Base-by-base conservation (phyloP, 2,797 vertebrate species). In the Pantherophis vulpinus region DNA sequence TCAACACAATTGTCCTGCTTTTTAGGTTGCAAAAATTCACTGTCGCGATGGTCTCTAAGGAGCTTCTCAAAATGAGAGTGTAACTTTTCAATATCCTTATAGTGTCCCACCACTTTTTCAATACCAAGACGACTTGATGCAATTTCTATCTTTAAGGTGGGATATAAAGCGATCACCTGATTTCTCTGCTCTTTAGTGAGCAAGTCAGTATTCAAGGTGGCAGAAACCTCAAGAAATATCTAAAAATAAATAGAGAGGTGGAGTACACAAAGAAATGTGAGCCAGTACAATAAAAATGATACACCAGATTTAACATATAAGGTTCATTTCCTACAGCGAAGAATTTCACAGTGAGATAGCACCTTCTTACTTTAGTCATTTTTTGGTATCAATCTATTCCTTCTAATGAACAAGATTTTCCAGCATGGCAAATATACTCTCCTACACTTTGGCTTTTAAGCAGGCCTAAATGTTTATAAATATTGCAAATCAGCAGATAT, bases 141-240 rank as follows among this genome's bases (percentile, higher is more conserved):
- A 58, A 91, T 5, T 93, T 96, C 88, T 86, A 89, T 96, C 89
- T 90, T 95, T 86, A 98, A 74, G 18, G 83, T 93, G 89, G 98
- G 97, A 86, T 94, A 98, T 6, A 96, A 0, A 58, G 11, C 1
- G 3, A 86, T 29, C 92, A 98, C 90, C n/a, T 61, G 87, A 51
- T 96, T 70, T 91, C 97, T 97, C 88, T 97, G 96, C 87, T 97
- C 93, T 93, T 95, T 63, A 88, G 97, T 96, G 92, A 98, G 94
- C 93, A 98, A 94, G 11, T 90, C 90, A 63, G 95, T 92, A 95
- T 97, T 97, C 95, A 98, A 95, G 61, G 93, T 95, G 4, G 97
- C 97, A 27, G 95, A 95, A 12, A 98, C 97, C 12, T 55, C 86
- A 89, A 97, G 94, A 95, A 98, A 98, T 94, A 98, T 96, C 98